Conservation (phyloP, 1,140 invertebrate species). For the Drosophila parvula region DNA sequence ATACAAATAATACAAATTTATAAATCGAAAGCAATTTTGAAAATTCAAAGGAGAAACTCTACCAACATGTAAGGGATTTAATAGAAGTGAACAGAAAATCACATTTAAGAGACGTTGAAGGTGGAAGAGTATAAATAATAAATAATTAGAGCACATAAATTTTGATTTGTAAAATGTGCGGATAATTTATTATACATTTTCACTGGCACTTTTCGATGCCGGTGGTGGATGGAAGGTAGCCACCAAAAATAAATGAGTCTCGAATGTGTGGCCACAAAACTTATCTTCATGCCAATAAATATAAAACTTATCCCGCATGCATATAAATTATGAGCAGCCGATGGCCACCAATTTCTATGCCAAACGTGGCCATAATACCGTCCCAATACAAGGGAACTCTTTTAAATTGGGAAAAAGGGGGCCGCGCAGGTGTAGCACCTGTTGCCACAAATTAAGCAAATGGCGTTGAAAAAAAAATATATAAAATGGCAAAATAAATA, state of each 20-base stretch:
- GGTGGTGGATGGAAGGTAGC: constrained; percentile 2
- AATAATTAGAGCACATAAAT: constrained; percentile 63
- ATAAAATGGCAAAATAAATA: constrained; percentile 28
- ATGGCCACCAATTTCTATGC: constrained; percentile 38
- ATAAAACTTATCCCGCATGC: constrained; percentile 57
- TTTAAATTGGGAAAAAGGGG: not conserved
- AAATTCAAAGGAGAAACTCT: constrained; percentile 2
- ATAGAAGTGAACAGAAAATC: not conserved
- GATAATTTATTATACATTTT: constrained; percentile 46
- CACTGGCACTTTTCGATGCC: constrained; percentile 21
- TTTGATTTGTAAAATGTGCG: constrained; percentile 54
- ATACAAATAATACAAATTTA: too few species aligned
- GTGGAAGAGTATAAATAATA: constrained; percentile 37
- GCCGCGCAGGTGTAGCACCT: constrained; percentile 44
- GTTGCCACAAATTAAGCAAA: constrained; percentile 65
- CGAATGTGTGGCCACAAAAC: constrained; percentile 42
- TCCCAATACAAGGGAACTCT: not conserved
- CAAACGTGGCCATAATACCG: constrained; percentile 35
- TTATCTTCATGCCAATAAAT: constrained; percentile 62
- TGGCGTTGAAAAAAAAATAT: constrained; percentile 19
- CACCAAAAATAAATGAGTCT: constrained; percentile 61
- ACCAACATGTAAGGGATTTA: constrained; percentile 25
- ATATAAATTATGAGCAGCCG: constrained; percentile 59
- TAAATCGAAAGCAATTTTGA: not conserved
- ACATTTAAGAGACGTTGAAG: constrained; percentile 10